These are phyloP conservation scores for Temnothorax nylanderi DNA, from an alignment of 1,140 invertebrate genomes.

Conservation along the genomic window DNA sequence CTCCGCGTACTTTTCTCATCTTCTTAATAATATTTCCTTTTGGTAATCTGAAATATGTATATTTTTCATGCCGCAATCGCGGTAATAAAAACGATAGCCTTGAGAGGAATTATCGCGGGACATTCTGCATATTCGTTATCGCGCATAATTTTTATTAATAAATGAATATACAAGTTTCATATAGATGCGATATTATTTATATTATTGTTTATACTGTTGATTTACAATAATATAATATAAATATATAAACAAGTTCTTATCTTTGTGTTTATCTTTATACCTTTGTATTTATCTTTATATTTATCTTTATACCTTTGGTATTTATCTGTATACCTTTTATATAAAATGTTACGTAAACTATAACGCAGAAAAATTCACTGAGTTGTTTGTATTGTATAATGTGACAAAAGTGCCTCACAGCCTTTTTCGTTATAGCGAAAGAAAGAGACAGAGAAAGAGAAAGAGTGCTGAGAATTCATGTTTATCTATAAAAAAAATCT, in stretches of 20 bases:
- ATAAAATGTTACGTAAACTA: neutral
- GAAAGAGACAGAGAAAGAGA: no score
- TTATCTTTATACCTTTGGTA: no score
- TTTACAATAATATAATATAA: slow-evolving; percentile 27
- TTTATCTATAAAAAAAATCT: slow-evolving; percentile 7
- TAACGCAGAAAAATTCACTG: neutral
- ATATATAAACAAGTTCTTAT: neutral
- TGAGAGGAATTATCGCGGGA: neutral
- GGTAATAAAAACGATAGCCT: neutral
- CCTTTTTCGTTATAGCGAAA: neutral
- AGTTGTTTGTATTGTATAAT: neutral
- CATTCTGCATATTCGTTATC: neutral
- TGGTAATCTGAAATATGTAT: neutral
- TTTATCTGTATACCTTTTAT: neutral
- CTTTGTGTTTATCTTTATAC: neutral
- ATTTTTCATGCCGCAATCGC: neutral
- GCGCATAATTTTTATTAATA: slow-evolving; percentile 10
- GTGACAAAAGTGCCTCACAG: neutral
- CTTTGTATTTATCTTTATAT: no score
- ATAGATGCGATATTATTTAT: slow-evolving; percentile 38
- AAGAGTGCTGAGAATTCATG: neutral
- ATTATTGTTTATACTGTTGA: slow-evolving; percentile 25
- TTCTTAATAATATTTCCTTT: slow-evolving; percentile 3
- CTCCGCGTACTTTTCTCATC: neutral
- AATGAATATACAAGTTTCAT: slow-evolving; percentile 10